Conservation (phyloP, 2,113 vertebrate genomes). For the Solea senegalensis region DNA sequence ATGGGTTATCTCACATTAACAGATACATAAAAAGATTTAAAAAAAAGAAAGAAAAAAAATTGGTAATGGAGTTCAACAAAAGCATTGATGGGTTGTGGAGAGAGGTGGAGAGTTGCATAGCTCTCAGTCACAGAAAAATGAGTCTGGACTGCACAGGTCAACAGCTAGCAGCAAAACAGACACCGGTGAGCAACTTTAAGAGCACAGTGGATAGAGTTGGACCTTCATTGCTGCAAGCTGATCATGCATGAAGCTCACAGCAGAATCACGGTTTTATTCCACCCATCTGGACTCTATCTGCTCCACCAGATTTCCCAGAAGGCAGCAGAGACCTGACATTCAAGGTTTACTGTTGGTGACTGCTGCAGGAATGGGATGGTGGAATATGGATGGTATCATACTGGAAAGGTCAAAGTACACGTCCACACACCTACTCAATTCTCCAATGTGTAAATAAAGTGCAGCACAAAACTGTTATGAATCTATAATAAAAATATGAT, state of each 20-base stretch:
- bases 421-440: neutral
- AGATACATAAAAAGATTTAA: no score
- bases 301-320: conserved; percentile 33
- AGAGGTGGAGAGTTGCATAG: neutral
- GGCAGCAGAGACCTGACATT: conserved; percentile 13
- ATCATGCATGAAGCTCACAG: conserved; percentile 48
- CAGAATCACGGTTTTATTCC: conserved; percentile 55
- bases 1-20: no score
- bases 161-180: conserved; percentile 22
- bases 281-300: conserved; percentile 36
- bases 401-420: conserved; percentile 20
- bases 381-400: conserved; percentile 3
- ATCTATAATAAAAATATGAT: neutral
- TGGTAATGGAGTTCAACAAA: no score
- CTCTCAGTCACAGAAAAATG: conserved; percentile 13
- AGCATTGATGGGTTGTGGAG: no score
- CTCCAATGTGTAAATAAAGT: neutral
- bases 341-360: conserved; percentile 24
- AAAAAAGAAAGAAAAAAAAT: no score
- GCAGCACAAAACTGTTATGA: neutral
- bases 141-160: conserved; percentile 1
- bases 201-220: neutral
- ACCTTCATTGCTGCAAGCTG: conserved; percentile 22
- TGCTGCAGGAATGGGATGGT: conserved; percentile 3
- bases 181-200: conserved; percentile 15